Evolutionary conservation across 2,888 invertebrate species (phyloP).

Genomic region (Suillia variegata): DNA sequence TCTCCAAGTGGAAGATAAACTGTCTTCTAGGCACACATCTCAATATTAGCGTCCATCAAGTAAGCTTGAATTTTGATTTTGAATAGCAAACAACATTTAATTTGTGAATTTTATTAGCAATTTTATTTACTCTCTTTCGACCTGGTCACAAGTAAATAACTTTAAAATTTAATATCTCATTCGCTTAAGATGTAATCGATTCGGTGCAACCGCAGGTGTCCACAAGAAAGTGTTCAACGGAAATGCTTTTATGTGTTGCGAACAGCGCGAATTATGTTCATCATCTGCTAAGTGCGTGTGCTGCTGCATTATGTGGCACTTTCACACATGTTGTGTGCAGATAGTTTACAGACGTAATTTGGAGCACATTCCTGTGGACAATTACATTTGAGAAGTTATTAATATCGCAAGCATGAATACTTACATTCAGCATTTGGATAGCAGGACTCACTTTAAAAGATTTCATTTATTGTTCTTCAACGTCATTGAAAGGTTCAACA

Average conservation of each 20-base stretch:
- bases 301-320: neutral
- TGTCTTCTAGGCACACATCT: no score
- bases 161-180: no score
- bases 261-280: slow-evolving; percentile 20
- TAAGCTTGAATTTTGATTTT: no score
- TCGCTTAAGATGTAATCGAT: neutral
- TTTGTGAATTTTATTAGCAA: no score
- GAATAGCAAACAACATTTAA: no score
- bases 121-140: no score
- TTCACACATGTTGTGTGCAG: neutral
- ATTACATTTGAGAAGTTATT: no score
- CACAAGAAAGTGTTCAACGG: slow-evolving; percentile 16
- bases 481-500: neutral
- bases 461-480: neutral
- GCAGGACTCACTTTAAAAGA: neutral
- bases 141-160: no score
- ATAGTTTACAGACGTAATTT: neutral
- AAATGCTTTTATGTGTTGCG: slow-evolving; percentile 28
- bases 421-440: neutral
- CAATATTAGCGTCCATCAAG: no score
- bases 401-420: no score
- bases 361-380: neutral
- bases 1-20: no score
- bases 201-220: slow-evolving; percentile 25
- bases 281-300: neutral